Percentiles rank a stretch among this genome's conserved stretches.
These are phyloP conservation scores for Drosophila merina DNA, from an alignment of 2,888 invertebrate genomes.

Conservation along the genomic window DNA sequence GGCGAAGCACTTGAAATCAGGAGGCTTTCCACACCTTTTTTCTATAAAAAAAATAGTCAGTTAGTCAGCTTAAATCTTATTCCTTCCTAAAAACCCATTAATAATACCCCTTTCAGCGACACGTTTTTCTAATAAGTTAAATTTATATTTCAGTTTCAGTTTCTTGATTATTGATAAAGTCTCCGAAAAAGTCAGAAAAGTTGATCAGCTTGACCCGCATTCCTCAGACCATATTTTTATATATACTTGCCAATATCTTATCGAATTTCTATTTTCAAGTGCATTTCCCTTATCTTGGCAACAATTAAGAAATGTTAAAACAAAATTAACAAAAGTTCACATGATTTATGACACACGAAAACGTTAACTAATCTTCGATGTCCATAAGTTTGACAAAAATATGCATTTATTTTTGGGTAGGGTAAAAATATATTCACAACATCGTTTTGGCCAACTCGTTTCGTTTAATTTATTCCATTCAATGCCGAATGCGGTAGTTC, in stretches of 20 bases:
- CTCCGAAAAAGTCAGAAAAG: neutral
- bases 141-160: too few species aligned
- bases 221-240: neutral
- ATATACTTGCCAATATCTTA: neutral
- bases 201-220: neutral
- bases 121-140: slow-evolving; percentile 1
- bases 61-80: too few species aligned
- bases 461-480: slow-evolving; percentile 19
- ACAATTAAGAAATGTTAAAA: slow-evolving; percentile 9
- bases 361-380: slow-evolving; percentile 38
- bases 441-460: slow-evolving; percentile 52
- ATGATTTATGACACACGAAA: slow-evolving; percentile 33
- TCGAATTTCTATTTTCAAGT: slow-evolving; percentile 20
- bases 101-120: neutral
- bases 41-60: too few species aligned
- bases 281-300: slow-evolving; percentile 26
- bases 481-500: slow-evolving; percentile 32
- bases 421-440: slow-evolving; percentile 17
- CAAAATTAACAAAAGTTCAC: slow-evolving; percentile 20
- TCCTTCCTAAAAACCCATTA: too few species aligned
- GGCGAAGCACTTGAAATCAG: neutral
- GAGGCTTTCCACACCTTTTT: slow-evolving; percentile 8
- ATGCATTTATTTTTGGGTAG: slow-evolving; percentile 48
- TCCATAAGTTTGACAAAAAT: slow-evolving; percentile 12
- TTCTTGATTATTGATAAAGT: too few species aligned